Percentiles rank a stretch among this genome's conserved stretches.
phyloP scores from a whole-genome alignment of 1,140 invertebrate species.

The Drosophila kikkawai region DNA sequence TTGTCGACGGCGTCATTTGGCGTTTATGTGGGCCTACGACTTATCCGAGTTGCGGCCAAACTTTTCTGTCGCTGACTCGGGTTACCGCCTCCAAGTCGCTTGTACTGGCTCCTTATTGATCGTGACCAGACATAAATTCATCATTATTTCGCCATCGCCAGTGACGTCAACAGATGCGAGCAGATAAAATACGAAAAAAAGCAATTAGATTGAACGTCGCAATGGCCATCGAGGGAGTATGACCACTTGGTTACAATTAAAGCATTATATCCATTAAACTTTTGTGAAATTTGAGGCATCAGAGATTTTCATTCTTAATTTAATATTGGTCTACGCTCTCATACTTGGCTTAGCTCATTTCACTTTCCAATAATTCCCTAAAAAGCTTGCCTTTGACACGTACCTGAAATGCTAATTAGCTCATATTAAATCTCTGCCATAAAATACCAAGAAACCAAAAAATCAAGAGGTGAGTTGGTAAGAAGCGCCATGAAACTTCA shows the following conservation, averaged over 20 bases:
- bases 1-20: slow-evolving; percentile 44
- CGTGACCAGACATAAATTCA: slow-evolving; percentile 80
- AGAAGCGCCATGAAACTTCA: background rate
- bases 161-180: slow-evolving; percentile 69
- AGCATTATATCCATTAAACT: background rate
- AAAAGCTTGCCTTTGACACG: background rate
- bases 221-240: slow-evolving; percentile 18
- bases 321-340: background rate
- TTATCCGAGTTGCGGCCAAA: slow-evolving; percentile 33
- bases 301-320: background rate
- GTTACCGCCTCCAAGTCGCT: slow-evolving; percentile 53
- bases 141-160: slow-evolving; percentile 48
- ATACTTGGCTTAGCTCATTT: background rate
- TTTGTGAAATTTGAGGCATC: background rate
- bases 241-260: background rate
- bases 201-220: slow-evolving; percentile 39
- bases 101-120: slow-evolving; percentile 52
- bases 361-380: background rate
- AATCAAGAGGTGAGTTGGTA: background rate
- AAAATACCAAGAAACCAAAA: background rate
- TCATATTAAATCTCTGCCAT: background rate
- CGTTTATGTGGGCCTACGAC: slow-evolving; percentile 19
- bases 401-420: background rate
- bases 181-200: slow-evolving; percentile 25
- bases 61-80: slow-evolving; percentile 39